Evolutionary conservation across 2,797 vertebrate species (phyloP).

Genomic region (Esox masquinongy): DNA sequence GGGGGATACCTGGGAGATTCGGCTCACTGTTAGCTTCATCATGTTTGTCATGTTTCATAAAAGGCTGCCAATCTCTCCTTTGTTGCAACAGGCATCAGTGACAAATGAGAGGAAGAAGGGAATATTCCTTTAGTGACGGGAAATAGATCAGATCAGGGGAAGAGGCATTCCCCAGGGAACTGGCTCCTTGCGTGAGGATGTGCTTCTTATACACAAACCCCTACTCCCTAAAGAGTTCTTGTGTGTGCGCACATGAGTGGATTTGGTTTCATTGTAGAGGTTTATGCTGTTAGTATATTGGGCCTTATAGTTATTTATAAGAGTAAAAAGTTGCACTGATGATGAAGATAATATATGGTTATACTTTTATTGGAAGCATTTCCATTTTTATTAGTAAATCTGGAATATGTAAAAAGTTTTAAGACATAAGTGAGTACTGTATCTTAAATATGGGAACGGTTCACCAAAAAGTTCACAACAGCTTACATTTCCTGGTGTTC

Average conservation of each 20-base stretch:
- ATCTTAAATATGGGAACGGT: too few relatives aligned
- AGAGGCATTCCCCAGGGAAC: slow-evolving; percentile 40
- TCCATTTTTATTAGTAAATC: neutral
- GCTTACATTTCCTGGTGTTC: too few relatives aligned
- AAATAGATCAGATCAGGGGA: slow-evolving; percentile 53
- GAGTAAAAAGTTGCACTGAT: neutral
- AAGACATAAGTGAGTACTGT: too few relatives aligned
- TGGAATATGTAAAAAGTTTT: too few relatives aligned
- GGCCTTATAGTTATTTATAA: neutral
- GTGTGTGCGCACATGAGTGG: slow-evolving; percentile 23
- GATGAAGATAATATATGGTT: neutral
- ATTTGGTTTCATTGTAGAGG: neutral
- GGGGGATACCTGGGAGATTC: slow-evolving; percentile 41
- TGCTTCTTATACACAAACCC: slow-evolving; percentile 36
- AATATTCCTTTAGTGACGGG: slow-evolving; percentile 55
- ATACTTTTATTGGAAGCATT: neutral
- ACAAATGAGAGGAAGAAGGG: slow-evolving; percentile 56
- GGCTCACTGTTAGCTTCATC: slow-evolving; percentile 49
- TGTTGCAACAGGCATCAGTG: slow-evolving; percentile 57
- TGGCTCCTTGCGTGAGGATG: slow-evolving; percentile 39
- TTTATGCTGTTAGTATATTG: neutral
- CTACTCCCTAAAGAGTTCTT: slow-evolving; percentile 21
- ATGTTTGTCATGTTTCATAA: slow-evolving; percentile 65
- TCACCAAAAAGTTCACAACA: too few relatives aligned
- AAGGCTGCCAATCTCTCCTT: slow-evolving; percentile 62